Evolutionary conservation across 2,113 vertebrate genomes (phyloP).

Genomic region (Ivindomyrus marchei): DNA sequence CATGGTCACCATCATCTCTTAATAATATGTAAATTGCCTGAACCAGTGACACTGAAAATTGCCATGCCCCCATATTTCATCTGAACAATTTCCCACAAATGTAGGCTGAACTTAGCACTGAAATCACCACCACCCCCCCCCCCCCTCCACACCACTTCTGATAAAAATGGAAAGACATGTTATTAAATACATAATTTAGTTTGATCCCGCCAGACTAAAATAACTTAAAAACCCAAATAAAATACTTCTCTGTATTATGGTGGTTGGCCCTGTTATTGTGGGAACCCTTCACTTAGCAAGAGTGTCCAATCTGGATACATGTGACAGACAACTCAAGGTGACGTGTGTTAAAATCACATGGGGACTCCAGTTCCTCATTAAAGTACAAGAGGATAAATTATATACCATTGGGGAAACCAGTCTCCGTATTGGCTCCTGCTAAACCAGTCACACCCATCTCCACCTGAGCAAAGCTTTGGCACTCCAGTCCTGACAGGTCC

Average conservation of each 20-base stretch:
- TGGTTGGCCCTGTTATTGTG: not conserved
- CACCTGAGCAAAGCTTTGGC: not conserved
- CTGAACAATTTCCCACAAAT: not conserved
- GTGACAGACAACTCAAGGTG: not conserved
- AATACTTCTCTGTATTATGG: not conserved
- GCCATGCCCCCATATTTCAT: slow-evolving; percentile 24
- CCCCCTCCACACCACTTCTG: not conserved
- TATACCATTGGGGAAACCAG: not conserved
- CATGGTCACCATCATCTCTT: slow-evolving; percentile 24
- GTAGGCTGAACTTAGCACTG: not conserved
- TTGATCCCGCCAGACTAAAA: not conserved
- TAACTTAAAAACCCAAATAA: not conserved
- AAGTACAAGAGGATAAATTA: not conserved
- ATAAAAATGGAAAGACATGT: not conserved
- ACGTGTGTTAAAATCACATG: not conserved
- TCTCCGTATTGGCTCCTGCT: not conserved
- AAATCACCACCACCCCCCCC: not conserved
- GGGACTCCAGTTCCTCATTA: not conserved
- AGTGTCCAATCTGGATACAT: not conserved
- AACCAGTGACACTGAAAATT: slow-evolving; percentile 35
- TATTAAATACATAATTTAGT: not conserved
- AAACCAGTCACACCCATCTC: not conserved
- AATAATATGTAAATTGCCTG: slow-evolving; percentile 41
- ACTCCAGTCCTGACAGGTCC: not conserved
- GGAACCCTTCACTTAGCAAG: not conserved